Evolutionary conservation across 2,888 invertebrate genomes (phyloP), one percentile per base, ranked within the genome.

Genomic region (Beris chalybata): DNA sequence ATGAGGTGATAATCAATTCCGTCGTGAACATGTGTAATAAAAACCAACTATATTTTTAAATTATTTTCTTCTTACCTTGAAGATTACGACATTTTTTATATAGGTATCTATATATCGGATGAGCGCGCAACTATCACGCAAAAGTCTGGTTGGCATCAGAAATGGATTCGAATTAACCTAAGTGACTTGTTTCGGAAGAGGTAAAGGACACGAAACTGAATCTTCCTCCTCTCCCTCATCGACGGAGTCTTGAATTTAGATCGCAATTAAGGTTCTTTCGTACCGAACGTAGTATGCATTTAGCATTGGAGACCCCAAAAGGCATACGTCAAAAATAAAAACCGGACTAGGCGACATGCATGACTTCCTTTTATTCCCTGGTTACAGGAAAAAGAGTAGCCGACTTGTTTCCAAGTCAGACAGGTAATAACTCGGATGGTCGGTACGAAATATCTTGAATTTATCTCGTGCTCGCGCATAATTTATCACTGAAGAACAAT

Each of bases 381-480:
- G 29, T 52, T 63, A 65, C 61, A 45, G 45, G 45, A 45, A 22
- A 22, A 53, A 13, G 7, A 53, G n/a, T 4, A 13, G 22, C 53
- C 57, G 47, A 30, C 11, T 45, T 30, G 15, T 5, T n/a, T 38
- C 43, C 32, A 38, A 32, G 38, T n/a, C 52, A 29, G 22, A 52
- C 52, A 52, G 32, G n/a, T 38, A 38, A 38, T 55, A 32, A 5
- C n/a, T 31, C 9, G 38, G 38, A 38, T 38, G n/a, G 43, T 57
- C 45, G 43, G 22, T 57, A 22, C 45, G 58, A 12, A 45, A 32
- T 65, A 64, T 65, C 63, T 65, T 38, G 65, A 61, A 68, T 56
- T 65, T 63, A 68, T 68, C 65, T 65, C 65, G 65, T 68, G 65
- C 63, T 63, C 56, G 68, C 50, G 48, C 65, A 68, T 68, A 65